Evolutionary conservation across 2,113 vertebrate genomes (phyloP).

Genomic region (Cryptoleucopteryx plumbea): DNA sequence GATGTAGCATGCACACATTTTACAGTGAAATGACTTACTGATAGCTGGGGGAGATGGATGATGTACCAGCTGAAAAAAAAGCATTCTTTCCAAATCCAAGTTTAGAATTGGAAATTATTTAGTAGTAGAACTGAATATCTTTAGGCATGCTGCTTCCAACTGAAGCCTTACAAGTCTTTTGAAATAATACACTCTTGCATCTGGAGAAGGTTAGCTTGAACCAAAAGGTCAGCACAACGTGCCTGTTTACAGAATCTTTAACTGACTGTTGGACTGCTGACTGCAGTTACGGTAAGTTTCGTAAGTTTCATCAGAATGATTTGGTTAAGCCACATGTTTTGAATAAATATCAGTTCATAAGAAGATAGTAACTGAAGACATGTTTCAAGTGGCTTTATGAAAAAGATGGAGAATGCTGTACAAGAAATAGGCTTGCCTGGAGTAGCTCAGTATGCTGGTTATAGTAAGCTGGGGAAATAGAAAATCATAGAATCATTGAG

Average conservation of each 20-base stretch:
- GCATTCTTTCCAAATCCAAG: neutral
- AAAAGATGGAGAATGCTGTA: neutral
- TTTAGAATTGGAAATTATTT: neutral
- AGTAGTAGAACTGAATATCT: neutral
- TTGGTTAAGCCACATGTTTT: neutral
- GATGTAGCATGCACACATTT: neutral
- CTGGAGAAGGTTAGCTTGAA: neutral
- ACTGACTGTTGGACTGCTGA: neutral
- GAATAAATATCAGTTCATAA: neutral
- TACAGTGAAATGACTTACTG: neutral
- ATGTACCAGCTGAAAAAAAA: neutral
- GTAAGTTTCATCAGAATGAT: neutral
- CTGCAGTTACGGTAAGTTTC: neutral
- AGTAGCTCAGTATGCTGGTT: neutral
- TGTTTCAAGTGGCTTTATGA: neutral
- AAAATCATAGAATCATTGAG: rapidly evolving
- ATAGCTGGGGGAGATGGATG: neutral
- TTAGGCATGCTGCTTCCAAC: neutral
- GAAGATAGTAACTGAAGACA: neutral
- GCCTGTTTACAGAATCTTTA: no score
- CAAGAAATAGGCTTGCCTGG: neutral
- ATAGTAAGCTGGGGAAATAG: neutral
- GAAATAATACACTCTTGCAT: rapidly evolving
- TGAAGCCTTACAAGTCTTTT: neutral
- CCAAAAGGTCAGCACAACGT: neutral